phyloP scores from a whole-genome alignment of 2,888 invertebrate species.

The Metopia argyrocephala region DNA sequence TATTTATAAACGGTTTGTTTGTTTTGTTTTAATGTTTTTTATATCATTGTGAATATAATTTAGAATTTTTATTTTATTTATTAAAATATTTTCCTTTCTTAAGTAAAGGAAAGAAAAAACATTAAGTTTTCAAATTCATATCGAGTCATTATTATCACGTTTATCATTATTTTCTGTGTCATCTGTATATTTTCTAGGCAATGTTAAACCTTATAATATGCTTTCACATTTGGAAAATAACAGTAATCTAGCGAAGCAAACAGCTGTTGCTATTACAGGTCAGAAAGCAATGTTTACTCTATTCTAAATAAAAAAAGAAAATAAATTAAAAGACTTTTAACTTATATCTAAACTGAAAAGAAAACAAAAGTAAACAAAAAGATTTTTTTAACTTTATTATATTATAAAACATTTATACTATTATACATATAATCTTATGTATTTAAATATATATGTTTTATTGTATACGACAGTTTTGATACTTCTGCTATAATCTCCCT shows the following conservation, averaged over 20 bases:
- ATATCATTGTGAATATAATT: too few relatives aligned
- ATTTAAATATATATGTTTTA: constrained; percentile 39
- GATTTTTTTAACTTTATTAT: background rate
- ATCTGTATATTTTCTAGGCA: constrained; percentile 75
- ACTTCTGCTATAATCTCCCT: constrained; percentile 22
- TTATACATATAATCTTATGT: constrained; percentile 36
- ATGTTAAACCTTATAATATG: constrained; percentile 78
- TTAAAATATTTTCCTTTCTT: constrained; percentile 2
- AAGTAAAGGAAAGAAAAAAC: background rate
- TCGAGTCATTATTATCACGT: constrained; percentile 35
- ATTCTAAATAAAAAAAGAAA: constrained; percentile 32
- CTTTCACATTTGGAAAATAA: constrained; percentile 78
- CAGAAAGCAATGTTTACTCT: constrained; percentile 66
- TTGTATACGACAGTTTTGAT: constrained; percentile 34
- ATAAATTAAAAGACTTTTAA: background rate
- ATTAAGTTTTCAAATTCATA: constrained; percentile 15
- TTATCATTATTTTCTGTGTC: constrained; percentile 52
- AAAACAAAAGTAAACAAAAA: background rate
- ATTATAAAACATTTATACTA: constrained; percentile 9
- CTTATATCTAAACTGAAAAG: constrained; percentile 11
- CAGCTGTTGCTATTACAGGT: constrained; percentile 78
- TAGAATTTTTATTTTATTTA: constrained; percentile 23
- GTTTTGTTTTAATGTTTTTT: too few relatives aligned
- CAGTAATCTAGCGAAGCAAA: constrained; percentile 77
- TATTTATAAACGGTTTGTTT: too few relatives aligned